These are phyloP conservation scores for Plestiodon gilberti DNA, from an alignment of 2,113 vertebrate species.

Conservation along the genomic window DNA sequence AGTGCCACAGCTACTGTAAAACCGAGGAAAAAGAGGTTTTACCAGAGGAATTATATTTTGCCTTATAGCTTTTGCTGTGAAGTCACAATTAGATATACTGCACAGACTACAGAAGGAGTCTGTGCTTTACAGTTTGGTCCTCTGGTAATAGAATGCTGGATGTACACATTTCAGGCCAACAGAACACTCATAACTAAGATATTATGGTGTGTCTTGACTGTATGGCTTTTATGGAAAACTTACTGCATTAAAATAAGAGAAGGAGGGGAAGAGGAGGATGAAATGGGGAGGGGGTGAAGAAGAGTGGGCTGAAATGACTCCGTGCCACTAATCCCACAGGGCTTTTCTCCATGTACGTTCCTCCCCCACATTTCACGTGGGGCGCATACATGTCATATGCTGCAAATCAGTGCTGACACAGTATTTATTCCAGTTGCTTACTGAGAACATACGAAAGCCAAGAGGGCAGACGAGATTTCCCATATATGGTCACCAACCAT, in stretches of 20 bases:
- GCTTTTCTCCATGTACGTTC: constrained; percentile 25
- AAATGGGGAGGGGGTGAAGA: neutral
- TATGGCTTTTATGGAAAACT: constrained; percentile 9
- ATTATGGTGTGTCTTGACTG: neutral
- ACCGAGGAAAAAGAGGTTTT: neutral
- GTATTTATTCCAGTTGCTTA: neutral
- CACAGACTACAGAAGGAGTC: constrained; percentile 28
- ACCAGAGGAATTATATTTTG: neutral
- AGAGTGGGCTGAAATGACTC: too few relatives aligned
- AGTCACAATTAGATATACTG: neutral
- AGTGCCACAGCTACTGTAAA: neutral
- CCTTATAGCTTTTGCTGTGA: neutral
- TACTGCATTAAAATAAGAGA: constrained; percentile 14
- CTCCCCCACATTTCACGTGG: neutral
- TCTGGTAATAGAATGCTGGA: constrained; percentile 30
- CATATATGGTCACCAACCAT: neutral
- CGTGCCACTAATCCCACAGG: neutral
- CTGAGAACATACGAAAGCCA: neutral
- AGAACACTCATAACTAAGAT: neutral
- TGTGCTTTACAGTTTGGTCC: constrained; percentile 6
- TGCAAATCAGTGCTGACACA: neutral
- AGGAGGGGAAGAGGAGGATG: rapidly evolving
- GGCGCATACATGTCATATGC: too few relatives aligned
- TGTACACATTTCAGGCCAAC: constrained; percentile 29
- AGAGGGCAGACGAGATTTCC: neutral